Percentiles rank a stretch among this genome's conserved stretches.
These are phyloP conservation scores for Mormyrus lacerda DNA, from an alignment of 2,113 vertebrate genomes.

Conservation along the genomic window DNA sequence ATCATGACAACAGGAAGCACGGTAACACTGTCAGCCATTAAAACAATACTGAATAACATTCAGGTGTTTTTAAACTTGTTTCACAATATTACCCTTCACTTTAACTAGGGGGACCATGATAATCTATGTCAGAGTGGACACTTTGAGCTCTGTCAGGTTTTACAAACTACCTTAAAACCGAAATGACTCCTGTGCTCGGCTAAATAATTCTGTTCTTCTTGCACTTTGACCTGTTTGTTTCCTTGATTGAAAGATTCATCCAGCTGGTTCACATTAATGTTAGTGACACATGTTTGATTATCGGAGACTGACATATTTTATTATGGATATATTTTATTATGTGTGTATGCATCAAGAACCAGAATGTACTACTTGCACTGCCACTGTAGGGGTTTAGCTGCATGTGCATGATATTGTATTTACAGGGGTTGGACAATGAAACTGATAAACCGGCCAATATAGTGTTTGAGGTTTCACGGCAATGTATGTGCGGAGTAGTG, in stretches of 20 bases:
- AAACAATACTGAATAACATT: background rate
- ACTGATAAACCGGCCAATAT: background rate
- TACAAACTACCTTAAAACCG: background rate
- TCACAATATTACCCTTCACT: background rate
- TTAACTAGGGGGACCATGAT: background rate
- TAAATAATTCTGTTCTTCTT: background rate
- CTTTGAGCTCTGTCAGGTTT: background rate
- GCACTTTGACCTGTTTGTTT: background rate
- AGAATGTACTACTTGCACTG: background rate
- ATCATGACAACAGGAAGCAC: background rate
- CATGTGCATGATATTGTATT: background rate
- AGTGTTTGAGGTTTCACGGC: background rate
- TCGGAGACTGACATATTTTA: background rate
- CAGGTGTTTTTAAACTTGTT: background rate
- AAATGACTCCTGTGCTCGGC: background rate
- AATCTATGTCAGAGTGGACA: background rate
- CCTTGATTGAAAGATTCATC: background rate
- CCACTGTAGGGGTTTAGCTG: background rate
- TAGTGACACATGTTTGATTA: background rate
- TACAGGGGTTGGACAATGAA: background rate
- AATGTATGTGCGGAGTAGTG: background rate
- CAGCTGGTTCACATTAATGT: background rate
- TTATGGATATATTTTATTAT: background rate
- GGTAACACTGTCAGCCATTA: background rate
- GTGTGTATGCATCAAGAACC: background rate